Conservation (phyloP, 2,797 vertebrate species). For the Anguilla megastoma region DNA sequence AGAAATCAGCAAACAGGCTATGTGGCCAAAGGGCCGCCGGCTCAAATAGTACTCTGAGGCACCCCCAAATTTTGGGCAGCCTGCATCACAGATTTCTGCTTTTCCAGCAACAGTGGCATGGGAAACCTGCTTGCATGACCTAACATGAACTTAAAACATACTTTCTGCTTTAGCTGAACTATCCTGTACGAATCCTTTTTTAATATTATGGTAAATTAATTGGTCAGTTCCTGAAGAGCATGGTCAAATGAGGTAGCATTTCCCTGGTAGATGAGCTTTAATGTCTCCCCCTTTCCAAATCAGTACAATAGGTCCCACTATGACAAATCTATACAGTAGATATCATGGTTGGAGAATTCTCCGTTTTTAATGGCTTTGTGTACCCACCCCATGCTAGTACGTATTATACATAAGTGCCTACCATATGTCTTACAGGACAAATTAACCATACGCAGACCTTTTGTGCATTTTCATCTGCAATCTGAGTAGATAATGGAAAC, state of each 20-base stretch:
- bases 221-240: not conserved
- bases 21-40: not conserved
- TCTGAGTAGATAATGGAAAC: not conserved
- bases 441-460: not conserved
- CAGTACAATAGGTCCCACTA: not conserved
- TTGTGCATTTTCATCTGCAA: not conserved
- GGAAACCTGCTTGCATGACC: conserved; percentile 20
- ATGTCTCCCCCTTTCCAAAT: not conserved
- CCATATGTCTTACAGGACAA: not conserved
- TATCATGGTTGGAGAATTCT: not conserved
- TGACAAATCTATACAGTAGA: not conserved
- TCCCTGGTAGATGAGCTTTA: not conserved
- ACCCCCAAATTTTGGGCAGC: not conserved
- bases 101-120: not conserved
- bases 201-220: not conserved
- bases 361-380: not conserved
- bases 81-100: not conserved
- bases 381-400: not conserved
- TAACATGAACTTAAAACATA: conserved; percentile 2
- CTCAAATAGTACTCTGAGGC: not conserved
- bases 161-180: not conserved
- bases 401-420: not conserved
- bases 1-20: not conserved
- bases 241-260: not conserved
- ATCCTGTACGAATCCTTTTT: not conserved